Evolutionary conservation across 2,113 vertebrate species (phyloP), one percentile per base, ranked within the genome.

Genomic region (Pteronura brasiliensis): DNA sequence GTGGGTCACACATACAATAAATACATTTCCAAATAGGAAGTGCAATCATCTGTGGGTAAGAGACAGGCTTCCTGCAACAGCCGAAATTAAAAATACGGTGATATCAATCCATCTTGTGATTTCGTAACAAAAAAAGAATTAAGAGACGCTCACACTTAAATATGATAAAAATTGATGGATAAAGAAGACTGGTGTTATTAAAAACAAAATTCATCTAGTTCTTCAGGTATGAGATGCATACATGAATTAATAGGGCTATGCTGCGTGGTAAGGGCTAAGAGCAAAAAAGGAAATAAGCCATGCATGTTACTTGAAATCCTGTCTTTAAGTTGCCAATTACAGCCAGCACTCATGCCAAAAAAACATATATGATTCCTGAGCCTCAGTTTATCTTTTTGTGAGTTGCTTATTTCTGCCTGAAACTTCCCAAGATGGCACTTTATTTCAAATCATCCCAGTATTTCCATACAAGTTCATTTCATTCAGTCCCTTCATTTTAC

Each of bases 41-140:
- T 21, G 6, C 42, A 95, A n/a, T 52, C 42, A 20, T 91, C 57
- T 91, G 18, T 23, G 21, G 21, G 27, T 7, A 93, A 91, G 9
- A 74, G 25, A 77, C 14, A 11, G 5, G 2, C 55, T 57, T 88
- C 44, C 52, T 80, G 9, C n/a, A 81, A 44, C 71, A 90, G 17
- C 17, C 12, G 5, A 42, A 87, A 87, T 95, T 93, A 84, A 92
- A 87, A 61, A 39, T 5, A 90, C 12, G 97, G 63, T 29, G n/a
- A 93, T 79, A 2, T 39, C 49, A 87, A 87, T 27, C 9, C 20
- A 47, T 34, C 34, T 31, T 81, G 23, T 89, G 74, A 34, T 42
- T 76, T 52, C 9, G 6, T 15, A 76, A 44, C 14, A 90, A 25
- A 87, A 76, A 87, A 76, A 57, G 65, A 95, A 87, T 47, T 69